Evolutionary conservation across 2,113 vertebrate species (phyloP).

Genomic region (Hepsetus odoe): DNA sequence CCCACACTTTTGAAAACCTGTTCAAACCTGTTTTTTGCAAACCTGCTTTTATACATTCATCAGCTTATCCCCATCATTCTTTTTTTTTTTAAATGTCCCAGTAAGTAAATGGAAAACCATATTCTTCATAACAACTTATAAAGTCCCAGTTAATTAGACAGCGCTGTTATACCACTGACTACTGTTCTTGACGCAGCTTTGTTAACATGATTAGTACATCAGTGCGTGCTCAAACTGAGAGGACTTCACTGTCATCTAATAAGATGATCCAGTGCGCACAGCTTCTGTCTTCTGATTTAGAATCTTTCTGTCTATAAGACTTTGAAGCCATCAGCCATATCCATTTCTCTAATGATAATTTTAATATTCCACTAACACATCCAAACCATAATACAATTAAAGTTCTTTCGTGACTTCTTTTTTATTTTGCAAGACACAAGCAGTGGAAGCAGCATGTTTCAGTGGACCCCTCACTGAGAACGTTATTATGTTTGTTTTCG

Average conservation of each 20-base stretch:
- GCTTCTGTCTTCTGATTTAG: neutral
- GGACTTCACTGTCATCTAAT: neutral
- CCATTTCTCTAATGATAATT: neutral
- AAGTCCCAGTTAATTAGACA: too few species aligned
- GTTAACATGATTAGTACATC: neutral
- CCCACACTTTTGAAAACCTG: too few species aligned
- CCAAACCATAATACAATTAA: neutral
- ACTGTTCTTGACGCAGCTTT: neutral
- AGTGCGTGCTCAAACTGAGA: neutral
- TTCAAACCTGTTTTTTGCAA: too few species aligned
- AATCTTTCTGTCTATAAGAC: neutral
- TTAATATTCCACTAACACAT: slow-evolving; percentile 21
- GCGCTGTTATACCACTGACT: neutral
- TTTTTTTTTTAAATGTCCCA: too few species aligned
- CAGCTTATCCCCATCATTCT: too few species aligned
- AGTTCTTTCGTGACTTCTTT: slow-evolving; percentile 57
- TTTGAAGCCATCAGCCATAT: neutral
- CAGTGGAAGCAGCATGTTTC: slow-evolving; percentile 53
- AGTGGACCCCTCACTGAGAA: slow-evolving; percentile 76
- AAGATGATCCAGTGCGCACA: neutral
- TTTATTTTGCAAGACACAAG: slow-evolving; percentile 47
- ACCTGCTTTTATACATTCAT: too few species aligned
- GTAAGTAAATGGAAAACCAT: too few species aligned
- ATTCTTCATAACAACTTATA: too few species aligned
- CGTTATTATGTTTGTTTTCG: slow-evolving; percentile 79